These are phyloP conservation scores for Dusona sp. DNA, from an alignment of 2,888 invertebrate species.

Conservation along the genomic window DNA sequence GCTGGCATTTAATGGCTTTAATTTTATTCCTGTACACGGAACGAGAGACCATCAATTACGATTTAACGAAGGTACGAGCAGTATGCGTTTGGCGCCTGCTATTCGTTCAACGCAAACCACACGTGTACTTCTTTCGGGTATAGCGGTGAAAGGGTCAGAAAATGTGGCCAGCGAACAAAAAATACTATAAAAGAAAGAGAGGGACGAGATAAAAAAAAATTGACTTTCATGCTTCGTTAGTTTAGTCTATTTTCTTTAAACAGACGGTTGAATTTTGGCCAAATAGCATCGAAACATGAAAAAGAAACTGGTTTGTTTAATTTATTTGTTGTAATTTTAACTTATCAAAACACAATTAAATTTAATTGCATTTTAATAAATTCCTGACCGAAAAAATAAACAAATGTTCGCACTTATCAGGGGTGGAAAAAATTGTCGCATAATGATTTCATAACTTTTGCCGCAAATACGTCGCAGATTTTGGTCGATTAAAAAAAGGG, in stretches of 20 bases:
- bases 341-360: too few relatives aligned
- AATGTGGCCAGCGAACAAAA: neutral
- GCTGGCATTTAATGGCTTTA: slow-evolving; percentile 67
- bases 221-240: neutral
- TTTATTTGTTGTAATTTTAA: too few relatives aligned
- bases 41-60: slow-evolving; percentile 65
- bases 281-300: neutral
- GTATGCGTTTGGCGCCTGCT: neutral
- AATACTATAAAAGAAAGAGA: neutral
- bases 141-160: neutral
- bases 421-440: neutral
- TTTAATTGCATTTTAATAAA: too few relatives aligned
- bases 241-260: neutral
- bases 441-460: neutral
- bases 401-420: neutral
- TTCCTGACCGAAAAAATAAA: neutral
- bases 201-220: neutral
- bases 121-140: neutral
- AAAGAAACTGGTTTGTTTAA: too few relatives aligned
- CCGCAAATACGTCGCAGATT: slow-evolving; percentile 8
- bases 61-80: slow-evolving; percentile 63
- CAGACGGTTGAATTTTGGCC: neutral
- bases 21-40: slow-evolving; percentile 63
- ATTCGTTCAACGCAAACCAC: slow-evolving; percentile 22
- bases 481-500: neutral